Evolutionary conservation across 2,113 vertebrate species (phyloP).

Genomic region (Siniperca knerii): DNA sequence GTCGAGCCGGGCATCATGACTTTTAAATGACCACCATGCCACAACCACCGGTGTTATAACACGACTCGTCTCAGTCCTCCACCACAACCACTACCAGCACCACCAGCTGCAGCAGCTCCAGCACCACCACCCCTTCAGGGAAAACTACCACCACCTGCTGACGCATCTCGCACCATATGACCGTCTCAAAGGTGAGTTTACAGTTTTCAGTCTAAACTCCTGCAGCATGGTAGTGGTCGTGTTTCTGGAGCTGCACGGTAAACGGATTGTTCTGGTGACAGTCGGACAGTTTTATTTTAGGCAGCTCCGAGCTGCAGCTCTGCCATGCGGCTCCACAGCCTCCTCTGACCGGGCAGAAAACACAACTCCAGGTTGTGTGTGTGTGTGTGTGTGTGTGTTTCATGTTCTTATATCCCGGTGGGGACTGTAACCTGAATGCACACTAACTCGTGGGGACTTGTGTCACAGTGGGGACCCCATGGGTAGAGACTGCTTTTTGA

Average conservation of each 20-base stretch:
- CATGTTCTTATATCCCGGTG: too few species aligned
- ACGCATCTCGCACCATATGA: slow-evolving; percentile 65
- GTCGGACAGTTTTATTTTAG: not conserved
- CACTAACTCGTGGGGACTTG: too few species aligned
- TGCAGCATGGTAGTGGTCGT: not conserved
- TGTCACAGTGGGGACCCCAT: too few species aligned
- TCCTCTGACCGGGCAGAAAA: not conserved
- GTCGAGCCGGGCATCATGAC: slow-evolving; percentile 58
- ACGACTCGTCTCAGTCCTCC: slow-evolving; percentile 19
- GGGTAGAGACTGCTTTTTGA: too few species aligned
- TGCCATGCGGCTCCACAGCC: slow-evolving; percentile 54
- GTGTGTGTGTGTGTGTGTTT: too few species aligned
- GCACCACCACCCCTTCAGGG: slow-evolving; percentile 36
- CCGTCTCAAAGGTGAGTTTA: slow-evolving; percentile 75
- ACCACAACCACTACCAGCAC: not conserved
- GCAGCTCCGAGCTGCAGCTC: slow-evolving; percentile 26
- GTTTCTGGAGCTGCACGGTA: not conserved
- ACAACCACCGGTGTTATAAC: slow-evolving; percentile 32
- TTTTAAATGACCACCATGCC: slow-evolving; percentile 48
- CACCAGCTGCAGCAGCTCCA: slow-evolving; percentile 14
- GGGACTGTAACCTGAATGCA: too few species aligned
- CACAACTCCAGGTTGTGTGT: not conserved
- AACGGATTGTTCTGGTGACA: not conserved
- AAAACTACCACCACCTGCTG: slow-evolving; percentile 65
- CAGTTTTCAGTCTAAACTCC: not conserved